Evolutionary conservation across 2,797 vertebrate genomes (phyloP).

Genomic region (Diplodus puntazzo): DNA sequence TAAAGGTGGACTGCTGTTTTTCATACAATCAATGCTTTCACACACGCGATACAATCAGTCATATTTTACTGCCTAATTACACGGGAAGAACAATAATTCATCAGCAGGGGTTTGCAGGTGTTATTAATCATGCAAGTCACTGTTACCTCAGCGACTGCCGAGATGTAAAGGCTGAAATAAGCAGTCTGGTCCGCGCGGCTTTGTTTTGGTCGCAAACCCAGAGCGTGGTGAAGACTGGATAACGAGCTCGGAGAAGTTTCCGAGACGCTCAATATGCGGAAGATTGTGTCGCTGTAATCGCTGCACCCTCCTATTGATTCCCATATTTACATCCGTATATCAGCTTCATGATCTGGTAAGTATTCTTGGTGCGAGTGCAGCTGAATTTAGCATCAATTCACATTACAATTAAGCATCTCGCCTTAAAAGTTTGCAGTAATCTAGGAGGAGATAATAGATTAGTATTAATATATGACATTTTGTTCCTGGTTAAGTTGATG

Average conservation of each 20-base stretch:
- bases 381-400: too few species aligned
- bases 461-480: too few species aligned
- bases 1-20: too few species aligned
- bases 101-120: constrained; percentile 8
- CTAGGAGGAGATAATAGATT: too few species aligned
- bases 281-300: not conserved
- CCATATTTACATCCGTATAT: not conserved
- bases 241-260: not conserved
- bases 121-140: constrained; percentile 11
- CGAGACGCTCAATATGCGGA: not conserved
- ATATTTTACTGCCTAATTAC: not conserved
- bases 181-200: not conserved
- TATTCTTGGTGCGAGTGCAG: too few species aligned
- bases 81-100: constrained; percentile 1
- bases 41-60: too few species aligned
- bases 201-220: not conserved
- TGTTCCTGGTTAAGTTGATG: too few species aligned
- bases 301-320: not conserved
- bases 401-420: too few species aligned
- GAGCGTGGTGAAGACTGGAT: too few species aligned
- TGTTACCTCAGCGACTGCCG: not conserved
- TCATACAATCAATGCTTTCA: too few species aligned
- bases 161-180: not conserved
- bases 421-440: too few species aligned
- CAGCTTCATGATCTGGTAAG: too few species aligned